Evolutionary conservation across 2,888 invertebrate species (phyloP).

Genomic region (Epirrita christyi): DNA sequence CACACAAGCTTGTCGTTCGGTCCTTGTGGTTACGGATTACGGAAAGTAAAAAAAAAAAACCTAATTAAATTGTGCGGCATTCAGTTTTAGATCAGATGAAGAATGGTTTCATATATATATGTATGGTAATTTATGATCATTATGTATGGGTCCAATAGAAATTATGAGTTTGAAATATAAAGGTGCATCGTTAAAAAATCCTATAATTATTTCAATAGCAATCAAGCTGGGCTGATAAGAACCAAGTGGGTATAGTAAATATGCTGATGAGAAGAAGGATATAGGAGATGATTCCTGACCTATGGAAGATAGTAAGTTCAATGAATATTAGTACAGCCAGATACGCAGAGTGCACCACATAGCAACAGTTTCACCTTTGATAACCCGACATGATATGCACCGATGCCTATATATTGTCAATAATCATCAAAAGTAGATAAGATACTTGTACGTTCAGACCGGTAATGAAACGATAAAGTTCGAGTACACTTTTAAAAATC

Average conservation of each 20-base stretch:
- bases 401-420: constrained; percentile 13
- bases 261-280: not conserved
- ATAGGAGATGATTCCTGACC: constrained; percentile 7
- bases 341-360: constrained; percentile 23
- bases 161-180: constrained; percentile 23
- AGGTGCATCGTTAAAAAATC: constrained; percentile 6
- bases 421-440: constrained; percentile 11
- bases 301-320: constrained; percentile 17
- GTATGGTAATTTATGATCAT: too few relatives aligned
- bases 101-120: too few relatives aligned
- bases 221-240: too few relatives aligned
- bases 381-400: constrained; percentile 22
- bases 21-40: too few relatives aligned
- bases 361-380: constrained; percentile 24
- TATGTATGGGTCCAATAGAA: constrained; percentile 21
- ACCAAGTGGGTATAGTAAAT: too few relatives aligned
- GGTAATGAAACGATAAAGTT: constrained; percentile 19
- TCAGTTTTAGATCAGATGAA: too few relatives aligned
- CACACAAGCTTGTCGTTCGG: too few relatives aligned
- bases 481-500: too few relatives aligned
- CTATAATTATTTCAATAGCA: too few relatives aligned
- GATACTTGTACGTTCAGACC: constrained; percentile 3
- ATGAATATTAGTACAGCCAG: constrained; percentile 13
- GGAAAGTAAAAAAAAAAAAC: too few relatives aligned
- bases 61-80: too few relatives aligned